Evolutionary conservation across 2,113 vertebrate species (phyloP).

Genomic region (Dicerorhinus sumatrensis): DNA sequence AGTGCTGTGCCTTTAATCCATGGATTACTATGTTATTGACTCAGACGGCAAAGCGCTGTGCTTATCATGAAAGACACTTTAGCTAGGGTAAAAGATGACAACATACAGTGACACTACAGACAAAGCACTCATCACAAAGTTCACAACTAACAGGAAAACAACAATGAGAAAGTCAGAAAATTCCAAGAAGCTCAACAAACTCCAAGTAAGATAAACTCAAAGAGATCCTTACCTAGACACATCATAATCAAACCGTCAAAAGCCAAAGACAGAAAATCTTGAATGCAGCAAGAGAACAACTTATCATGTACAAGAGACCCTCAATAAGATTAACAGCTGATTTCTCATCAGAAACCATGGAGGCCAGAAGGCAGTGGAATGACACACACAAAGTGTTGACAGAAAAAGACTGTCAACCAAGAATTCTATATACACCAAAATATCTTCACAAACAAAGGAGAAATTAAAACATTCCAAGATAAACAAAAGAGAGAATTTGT

Average conservation of each 20-base stretch:
- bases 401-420: background rate
- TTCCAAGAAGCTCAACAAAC: background rate
- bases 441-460: background rate
- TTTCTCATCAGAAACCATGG: background rate
- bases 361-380: too few relatives aligned
- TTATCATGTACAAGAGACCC: rapidly evolving
- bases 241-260: background rate
- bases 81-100: background rate
- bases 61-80: rapidly evolving
- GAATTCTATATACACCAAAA: background rate
- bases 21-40: too few relatives aligned
- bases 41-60: rapidly evolving
- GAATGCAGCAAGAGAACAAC: background rate
- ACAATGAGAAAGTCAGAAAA: background rate
- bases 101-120: rapidly evolving
- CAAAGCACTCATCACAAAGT: background rate
- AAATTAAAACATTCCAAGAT: background rate
- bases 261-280: background rate
- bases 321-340: background rate
- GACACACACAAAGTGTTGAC: background rate
- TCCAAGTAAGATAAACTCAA: background rate
- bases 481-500: background rate
- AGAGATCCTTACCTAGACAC: background rate
- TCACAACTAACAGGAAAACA: background rate
- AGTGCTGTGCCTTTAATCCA: background rate